Evolutionary conservation across 2,113 vertebrate genomes (phyloP), one percentile per base, ranked within the genome.

Genomic region (Aegithalos caudatus): DNA sequence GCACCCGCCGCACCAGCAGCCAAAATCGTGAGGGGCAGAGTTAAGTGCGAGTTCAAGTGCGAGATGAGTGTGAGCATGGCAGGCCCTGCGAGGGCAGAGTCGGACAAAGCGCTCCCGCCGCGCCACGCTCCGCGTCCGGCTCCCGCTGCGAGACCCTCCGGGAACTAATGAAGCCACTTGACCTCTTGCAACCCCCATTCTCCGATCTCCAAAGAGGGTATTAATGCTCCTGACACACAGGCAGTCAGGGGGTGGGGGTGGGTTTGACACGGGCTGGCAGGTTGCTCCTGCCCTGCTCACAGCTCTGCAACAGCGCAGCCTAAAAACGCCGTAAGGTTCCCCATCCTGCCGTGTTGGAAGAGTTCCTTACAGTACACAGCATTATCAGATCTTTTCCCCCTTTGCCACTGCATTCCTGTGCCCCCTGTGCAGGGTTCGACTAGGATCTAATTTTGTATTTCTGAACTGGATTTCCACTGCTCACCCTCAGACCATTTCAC

Each of bases 131-230:
- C 12, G 14, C 58, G 2, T 16, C 16, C 71, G 4, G 72, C 92
- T 60, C 95, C n/a, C 0, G 4, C 72, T 7, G 61, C 0, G 3
- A 33, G n/a, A 90, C 14, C 81, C 80, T 90, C 53, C 5, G 2
- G 20, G 56, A 69, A 35, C 73, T 84, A 11, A 79, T 81, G 84
- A 64, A 84, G 82, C 80, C 93, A 94, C 93, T 94, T 91, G 89
- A 94, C 91, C 86, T 94, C 91, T 91, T 94, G 83, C 86, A 80
- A 54, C 74, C 40, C 50, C 80, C 28, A 45, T 88, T 92, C 79
- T 92, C 50, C 1, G 0, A 1, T 57, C 78, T 79, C 58, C 88
- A 62, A 87, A 54, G 79, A 69, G 67, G 29, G 11, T 4, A 50
- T 94, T 88, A 90, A 66, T 50, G 28, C 79, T 90, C 22, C 58